A percentile compares a stretch with the other conserved stretches of the same genome.
These are phyloP conservation scores for Apodemia zela DNA, from an alignment of 2,888 invertebrate genomes.

Conservation along the genomic window DNA sequence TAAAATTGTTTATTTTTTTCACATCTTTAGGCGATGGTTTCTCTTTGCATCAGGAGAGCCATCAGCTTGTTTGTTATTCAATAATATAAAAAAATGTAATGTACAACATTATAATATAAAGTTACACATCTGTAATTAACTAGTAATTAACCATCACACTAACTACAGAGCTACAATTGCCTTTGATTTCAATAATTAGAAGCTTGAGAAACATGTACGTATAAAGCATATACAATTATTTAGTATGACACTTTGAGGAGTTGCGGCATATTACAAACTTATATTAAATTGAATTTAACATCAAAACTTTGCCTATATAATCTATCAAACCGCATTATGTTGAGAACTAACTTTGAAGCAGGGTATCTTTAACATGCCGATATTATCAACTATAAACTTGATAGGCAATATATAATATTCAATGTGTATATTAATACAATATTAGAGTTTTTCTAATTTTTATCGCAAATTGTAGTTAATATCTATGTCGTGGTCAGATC, in stretches of 20 bases:
- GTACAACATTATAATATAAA: not conserved
- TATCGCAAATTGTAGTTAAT: too few relatives aligned
- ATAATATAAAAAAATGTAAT: too few relatives aligned
- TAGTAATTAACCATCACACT: not conserved
- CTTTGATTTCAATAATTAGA: conserved; percentile 1
- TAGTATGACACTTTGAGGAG: not conserved
- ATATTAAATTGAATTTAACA: conserved; percentile 10
- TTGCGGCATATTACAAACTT: conserved; percentile 7
- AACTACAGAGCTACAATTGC: not conserved
- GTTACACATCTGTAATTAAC: not conserved
- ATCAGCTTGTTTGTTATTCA: too few relatives aligned
- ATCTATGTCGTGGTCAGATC: too few relatives aligned
- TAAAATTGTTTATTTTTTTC: too few relatives aligned
- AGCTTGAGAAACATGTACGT: not conserved
- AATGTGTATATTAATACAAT: too few relatives aligned
- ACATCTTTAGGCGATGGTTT: too few relatives aligned
- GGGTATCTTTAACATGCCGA: conserved; percentile 12
- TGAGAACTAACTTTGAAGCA: conserved; percentile 12
- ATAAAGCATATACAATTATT: not conserved
- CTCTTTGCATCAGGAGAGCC: too few relatives aligned
- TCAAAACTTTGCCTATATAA: conserved; percentile 19
- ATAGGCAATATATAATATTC: not conserved
- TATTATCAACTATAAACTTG: conserved; percentile 16
- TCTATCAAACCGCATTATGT: conserved; percentile 20
- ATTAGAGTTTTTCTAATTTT: too few relatives aligned